phyloP scores from a whole-genome alignment of 2,113 vertebrate genomes.

The Amazona guildingii region DNA sequence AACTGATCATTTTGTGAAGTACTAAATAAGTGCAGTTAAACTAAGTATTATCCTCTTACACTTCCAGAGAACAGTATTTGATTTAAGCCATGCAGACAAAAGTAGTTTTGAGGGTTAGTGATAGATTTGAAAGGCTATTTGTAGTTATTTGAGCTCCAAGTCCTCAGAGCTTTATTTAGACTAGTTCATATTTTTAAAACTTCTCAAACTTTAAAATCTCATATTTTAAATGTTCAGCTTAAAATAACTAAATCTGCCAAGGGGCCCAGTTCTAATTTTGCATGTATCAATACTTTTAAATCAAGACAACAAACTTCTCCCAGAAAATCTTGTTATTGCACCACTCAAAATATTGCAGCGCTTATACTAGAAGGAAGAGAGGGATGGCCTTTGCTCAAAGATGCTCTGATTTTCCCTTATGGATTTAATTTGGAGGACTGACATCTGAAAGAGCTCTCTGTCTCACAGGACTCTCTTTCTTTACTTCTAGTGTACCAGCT shows the following conservation, averaged over 20 bases:
- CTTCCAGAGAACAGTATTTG: neutral
- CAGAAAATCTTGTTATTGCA: neutral
- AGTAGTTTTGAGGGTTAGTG: neutral
- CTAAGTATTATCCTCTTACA: neutral
- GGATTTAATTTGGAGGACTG: slow-evolving; percentile 24
- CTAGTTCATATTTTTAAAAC: neutral
- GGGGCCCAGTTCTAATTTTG: neutral
- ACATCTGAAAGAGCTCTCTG: neutral
- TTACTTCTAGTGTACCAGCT: neutral
- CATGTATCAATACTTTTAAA: neutral
- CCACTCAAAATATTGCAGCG: neutral
- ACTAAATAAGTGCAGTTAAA: slow-evolving; percentile 45
- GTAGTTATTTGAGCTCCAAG: neutral
- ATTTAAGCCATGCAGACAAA: neutral
- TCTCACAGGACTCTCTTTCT: neutral
- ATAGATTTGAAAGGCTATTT: neutral
- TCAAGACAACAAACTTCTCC: neutral
- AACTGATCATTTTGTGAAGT: slow-evolving; percentile 61
- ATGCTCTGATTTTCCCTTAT: neutral
- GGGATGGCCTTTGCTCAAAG: neutral
- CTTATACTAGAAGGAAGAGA: neutral
- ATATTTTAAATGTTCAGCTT: neutral
- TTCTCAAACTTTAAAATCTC: neutral
- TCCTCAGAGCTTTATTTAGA: neutral
- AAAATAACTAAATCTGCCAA: neutral